Conservation (phyloP, 2,888 invertebrate species). For the Andrena praecox region DNA sequence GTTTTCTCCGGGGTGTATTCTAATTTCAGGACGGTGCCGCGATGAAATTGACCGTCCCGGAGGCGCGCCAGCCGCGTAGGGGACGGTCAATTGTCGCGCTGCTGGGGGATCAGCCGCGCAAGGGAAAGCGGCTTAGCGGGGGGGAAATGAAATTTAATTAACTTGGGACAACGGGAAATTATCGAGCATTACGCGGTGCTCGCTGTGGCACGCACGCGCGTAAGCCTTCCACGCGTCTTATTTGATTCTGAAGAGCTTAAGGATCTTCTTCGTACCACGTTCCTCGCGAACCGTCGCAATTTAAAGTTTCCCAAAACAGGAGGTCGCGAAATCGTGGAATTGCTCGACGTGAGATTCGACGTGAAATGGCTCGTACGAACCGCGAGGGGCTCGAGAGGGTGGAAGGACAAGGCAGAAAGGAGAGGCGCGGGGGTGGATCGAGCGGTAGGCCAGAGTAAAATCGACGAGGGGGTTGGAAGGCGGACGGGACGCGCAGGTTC, state of each 20-base stretch:
- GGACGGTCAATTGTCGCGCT: constrained; percentile 60
- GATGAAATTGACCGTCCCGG: constrained; percentile 65
- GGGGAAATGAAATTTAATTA: constrained; percentile 81
- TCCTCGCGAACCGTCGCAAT: background rate
- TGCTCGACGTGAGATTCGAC: constrained; percentile 43
- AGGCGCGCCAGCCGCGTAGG: background rate
- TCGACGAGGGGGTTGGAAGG: constrained; percentile 38
- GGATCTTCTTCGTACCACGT: background rate
- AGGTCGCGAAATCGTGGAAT: background rate
- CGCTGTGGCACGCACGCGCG: constrained; percentile 43
- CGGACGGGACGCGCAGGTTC: constrained; percentile 71
- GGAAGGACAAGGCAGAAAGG: constrained; percentile 22
- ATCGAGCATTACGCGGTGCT: constrained; percentile 73
- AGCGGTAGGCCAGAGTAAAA: constrained; percentile 45
- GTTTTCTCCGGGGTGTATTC: constrained; percentile 68
- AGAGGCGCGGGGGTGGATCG: constrained; percentile 4
- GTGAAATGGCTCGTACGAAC: constrained; percentile 47
- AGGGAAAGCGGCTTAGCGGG: constrained; percentile 73
- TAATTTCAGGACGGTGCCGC: constrained; percentile 65
- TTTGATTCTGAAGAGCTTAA: too few species aligned
- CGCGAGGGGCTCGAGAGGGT: background rate
- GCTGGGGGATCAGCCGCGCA: constrained; percentile 59
- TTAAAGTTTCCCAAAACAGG: background rate
- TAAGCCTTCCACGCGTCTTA: background rate
- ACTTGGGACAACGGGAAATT: constrained; percentile 79